These are phyloP conservation scores for Meiosimyza platycephala DNA, from an alignment of 2,888 invertebrate genomes.

Conservation along the genomic window DNA sequence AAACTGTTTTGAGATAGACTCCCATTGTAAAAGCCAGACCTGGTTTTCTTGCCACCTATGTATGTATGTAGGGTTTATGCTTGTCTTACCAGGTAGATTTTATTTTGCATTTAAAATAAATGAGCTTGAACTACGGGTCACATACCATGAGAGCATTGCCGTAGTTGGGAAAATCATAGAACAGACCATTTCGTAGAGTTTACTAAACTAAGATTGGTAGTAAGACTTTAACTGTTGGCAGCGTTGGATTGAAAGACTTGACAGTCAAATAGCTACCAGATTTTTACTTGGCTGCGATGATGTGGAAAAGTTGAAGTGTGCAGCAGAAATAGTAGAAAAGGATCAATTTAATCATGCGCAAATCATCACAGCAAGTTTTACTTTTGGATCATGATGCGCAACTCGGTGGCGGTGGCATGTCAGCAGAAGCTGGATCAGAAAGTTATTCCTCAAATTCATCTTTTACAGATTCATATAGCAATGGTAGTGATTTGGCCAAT, in stretches of 20 bases:
- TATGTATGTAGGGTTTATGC: neutral
- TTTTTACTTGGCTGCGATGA: too few relatives aligned
- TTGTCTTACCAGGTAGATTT: slow-evolving; percentile 25
- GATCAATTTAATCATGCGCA: neutral
- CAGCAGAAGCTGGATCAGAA: slow-evolving; percentile 49
- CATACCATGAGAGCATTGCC: slow-evolving; percentile 19
- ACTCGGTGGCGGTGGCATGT: slow-evolving; percentile 21
- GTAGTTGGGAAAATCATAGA: neutral
- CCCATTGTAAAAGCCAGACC: too few relatives aligned
- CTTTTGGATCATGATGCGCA: neutral
- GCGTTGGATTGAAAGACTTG: neutral
- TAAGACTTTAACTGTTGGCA: slow-evolving; percentile 12
- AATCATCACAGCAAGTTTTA: slow-evolving; percentile 18
- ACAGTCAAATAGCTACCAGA: too few relatives aligned
- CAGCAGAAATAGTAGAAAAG: too few relatives aligned
- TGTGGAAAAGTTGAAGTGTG: too few relatives aligned
- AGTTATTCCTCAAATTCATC: slow-evolving; percentile 58
- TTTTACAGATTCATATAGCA: slow-evolving; percentile 56
- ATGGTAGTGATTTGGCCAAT: slow-evolving; percentile 59
- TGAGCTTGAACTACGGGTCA: slow-evolving; percentile 28
- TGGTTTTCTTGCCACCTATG: neutral
- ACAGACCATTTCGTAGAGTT: neutral
- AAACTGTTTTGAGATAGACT: too few relatives aligned
- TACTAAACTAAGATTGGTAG: neutral
- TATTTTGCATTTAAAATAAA: slow-evolving; percentile 19